These are phyloP conservation scores for Scaptomyza caliginosa DNA, from an alignment of 2,888 invertebrate genomes.

Conservation along the genomic window DNA sequence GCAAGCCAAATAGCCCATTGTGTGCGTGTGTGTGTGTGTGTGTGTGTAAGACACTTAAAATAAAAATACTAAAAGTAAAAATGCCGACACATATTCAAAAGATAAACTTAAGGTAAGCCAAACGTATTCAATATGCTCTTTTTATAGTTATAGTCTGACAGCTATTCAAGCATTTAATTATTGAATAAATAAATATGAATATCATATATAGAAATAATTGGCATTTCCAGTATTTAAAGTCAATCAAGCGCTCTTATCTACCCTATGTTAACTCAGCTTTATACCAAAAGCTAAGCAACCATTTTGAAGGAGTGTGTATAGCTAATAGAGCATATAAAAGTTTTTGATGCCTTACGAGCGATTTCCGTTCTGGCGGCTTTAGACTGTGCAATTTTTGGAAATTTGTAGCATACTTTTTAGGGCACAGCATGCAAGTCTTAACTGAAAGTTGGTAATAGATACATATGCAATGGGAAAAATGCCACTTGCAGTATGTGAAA, in stretches of 20 bases:
- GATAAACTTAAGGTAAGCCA: neutral
- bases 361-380: slow-evolving; percentile 52
- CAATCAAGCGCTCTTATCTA: neutral
- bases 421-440: slow-evolving; percentile 19
- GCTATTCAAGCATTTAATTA: too few species aligned
- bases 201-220: too few species aligned
- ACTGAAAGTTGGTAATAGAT: slow-evolving; percentile 31
- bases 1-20: slow-evolving; percentile 60
- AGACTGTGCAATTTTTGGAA: slow-evolving; percentile 66
- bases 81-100: slow-evolving; percentile 26
- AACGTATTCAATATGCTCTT: slow-evolving; percentile 15
- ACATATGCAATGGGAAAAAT: slow-evolving; percentile 20
- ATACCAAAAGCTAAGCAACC: neutral
- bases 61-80: slow-evolving; percentile 33
- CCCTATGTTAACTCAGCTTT: accelerated
- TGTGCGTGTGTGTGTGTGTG: slow-evolving; percentile 9
- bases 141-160: too few species aligned
- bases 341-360: slow-evolving; percentile 60
- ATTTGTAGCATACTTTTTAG: slow-evolving; percentile 58
- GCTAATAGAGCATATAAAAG: slow-evolving; percentile 41
- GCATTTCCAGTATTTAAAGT: neutral
- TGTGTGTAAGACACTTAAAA: slow-evolving; percentile 39
- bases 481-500: slow-evolving; percentile 15
- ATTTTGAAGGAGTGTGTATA: neutral
- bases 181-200: neutral